Evolutionary conservation across 2,797 vertebrate genomes (phyloP).

Genomic region (Meriones psammophilus): DNA sequence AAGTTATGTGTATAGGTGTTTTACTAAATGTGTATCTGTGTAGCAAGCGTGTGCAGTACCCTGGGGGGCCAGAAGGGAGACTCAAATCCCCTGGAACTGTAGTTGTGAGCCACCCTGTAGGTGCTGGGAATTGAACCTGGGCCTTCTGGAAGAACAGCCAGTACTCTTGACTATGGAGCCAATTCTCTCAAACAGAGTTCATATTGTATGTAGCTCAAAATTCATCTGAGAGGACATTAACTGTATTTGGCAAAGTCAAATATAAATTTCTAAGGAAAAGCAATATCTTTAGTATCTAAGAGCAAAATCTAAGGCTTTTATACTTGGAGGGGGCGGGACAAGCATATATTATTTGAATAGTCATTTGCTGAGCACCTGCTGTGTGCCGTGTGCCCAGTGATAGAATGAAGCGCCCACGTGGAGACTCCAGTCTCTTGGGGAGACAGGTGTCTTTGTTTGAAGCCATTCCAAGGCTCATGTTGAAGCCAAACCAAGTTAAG

Average conservation of each 20-base stretch:
- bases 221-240: not conserved
- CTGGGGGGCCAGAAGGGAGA: not conserved
- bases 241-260: not conserved
- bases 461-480: not conserved
- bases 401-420: fast-evolving
- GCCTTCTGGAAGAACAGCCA: not conserved
- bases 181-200: not conserved
- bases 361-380: not conserved
- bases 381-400: not conserved
- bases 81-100: not conserved
- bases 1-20: not conserved
- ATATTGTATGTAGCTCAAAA: not conserved
- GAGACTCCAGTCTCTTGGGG: not conserved
- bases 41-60: too few relatives aligned
- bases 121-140: not conserved
- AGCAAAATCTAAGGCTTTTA: not conserved
- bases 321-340: not conserved
- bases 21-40: not conserved
- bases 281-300: not conserved
- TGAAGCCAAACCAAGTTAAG: not conserved
- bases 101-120: not conserved
- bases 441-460: not conserved
- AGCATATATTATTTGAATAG: too few relatives aligned
- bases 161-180: not conserved
- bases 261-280: slow-evolving; percentile 20